Evolutionary conservation across 2,797 vertebrate species (phyloP).

Genomic region (Poeciliopsis paucimaculata): DNA sequence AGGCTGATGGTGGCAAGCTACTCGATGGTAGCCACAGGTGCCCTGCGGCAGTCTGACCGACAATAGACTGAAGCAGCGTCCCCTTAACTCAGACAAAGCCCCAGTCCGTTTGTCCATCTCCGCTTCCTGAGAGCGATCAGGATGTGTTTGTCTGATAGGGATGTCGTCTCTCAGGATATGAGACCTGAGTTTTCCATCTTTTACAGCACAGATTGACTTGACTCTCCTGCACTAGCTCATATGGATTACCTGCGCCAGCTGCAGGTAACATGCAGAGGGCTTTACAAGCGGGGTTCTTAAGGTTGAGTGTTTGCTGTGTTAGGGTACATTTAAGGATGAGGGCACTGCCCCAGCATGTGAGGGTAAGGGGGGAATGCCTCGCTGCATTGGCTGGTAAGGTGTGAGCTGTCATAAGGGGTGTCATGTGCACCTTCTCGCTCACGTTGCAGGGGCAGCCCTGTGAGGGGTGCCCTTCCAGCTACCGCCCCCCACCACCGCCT

Average conservation of each 20-base stretch:
- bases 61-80: no score
- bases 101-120: not conserved
- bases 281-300: slow-evolving; percentile 19
- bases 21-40: no score
- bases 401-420: slow-evolving; percentile 73
- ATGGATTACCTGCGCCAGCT: slow-evolving; percentile 27
- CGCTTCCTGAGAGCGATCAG: not conserved
- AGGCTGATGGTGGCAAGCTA: no score
- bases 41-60: no score
- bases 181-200: slow-evolving; percentile 19
- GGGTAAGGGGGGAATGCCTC: slow-evolving; percentile 64
- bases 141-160: slow-evolving; percentile 35
- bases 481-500: slow-evolving; percentile 34
- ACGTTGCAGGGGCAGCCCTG: slow-evolving; percentile 82
- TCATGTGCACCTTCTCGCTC: slow-evolving; percentile 76
- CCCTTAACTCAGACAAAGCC: not conserved
- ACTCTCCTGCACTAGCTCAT: slow-evolving; percentile 2
- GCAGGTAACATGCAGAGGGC: slow-evolving; percentile 29
- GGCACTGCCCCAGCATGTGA: slow-evolving; percentile 57
- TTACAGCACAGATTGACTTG: not conserved
- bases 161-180: slow-evolving; percentile 13
- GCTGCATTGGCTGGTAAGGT: slow-evolving; percentile 76
- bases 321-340: slow-evolving; percentile 11
- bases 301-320: slow-evolving; percentile 7
- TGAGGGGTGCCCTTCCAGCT: slow-evolving; percentile 61